A percentile compares a stretch with the other conserved stretches of the same genome.
phyloP scores from a whole-genome alignment of 2,113 vertebrate species.

The Pluvialis apricaria region DNA sequence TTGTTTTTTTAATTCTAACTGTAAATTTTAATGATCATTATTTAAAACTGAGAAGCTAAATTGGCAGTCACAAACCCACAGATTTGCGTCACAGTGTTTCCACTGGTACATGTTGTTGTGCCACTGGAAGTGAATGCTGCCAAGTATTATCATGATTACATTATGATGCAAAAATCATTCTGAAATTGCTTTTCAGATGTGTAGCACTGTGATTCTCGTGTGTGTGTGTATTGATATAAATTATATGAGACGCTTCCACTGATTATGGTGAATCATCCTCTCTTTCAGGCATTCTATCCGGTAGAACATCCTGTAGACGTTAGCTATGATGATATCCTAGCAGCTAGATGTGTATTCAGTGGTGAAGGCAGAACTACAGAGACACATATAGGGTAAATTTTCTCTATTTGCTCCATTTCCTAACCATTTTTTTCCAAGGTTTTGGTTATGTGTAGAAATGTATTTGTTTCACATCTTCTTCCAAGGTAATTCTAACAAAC shows the following conservation, averaged over 20 bases:
- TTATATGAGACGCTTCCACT: not conserved
- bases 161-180: not conserved
- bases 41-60: not conserved
- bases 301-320: conserved; percentile 79
- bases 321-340: conserved; percentile 84
- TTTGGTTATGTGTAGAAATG: not conserved
- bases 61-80: not conserved
- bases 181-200: not conserved
- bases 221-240: not conserved
- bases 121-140: not conserved
- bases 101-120: not conserved
- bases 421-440: not conserved
- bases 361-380: conserved; percentile 87
- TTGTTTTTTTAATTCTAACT: not conserved
- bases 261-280: not conserved
- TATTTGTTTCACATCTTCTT: not conserved
- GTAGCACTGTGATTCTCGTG: not conserved
- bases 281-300: conserved; percentile 90
- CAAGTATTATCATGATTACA: not conserved
- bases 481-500: not conserved
- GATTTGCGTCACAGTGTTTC: not conserved
- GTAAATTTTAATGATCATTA: not conserved
- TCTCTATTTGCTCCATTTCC: not conserved
- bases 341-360: conserved; percentile 92
- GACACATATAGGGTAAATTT: conserved; percentile 89